Percentiles rank a stretch among this genome's conserved stretches.
Conservation (phyloP, 2,888 invertebrate species). For the Sesia bembeciformis region DNA sequence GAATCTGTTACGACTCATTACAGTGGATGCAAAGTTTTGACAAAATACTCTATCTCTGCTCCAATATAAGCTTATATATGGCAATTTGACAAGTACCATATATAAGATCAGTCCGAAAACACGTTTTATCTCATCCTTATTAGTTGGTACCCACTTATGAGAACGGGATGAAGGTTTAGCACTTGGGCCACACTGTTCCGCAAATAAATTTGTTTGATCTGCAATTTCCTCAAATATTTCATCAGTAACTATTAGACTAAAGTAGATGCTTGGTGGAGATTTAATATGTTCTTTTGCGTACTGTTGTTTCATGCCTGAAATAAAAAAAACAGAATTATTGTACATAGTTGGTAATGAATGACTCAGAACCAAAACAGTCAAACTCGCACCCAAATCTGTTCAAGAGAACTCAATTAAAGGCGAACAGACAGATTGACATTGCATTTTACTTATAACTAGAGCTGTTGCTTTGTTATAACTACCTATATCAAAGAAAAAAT, state of each 20-base stretch:
- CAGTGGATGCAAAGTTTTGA: slow-evolving; percentile 10
- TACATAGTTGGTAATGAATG: no score
- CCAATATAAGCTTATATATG: slow-evolving; percentile 13
- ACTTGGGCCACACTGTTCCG: slow-evolving; percentile 2
- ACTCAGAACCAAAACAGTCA: no score
- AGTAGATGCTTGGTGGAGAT: slow-evolving; percentile 5
- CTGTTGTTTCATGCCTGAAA: slow-evolving; percentile 5
- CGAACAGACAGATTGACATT: no score
- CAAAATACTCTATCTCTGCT: slow-evolving; percentile 11
- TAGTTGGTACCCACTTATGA: slow-evolving; percentile 12
- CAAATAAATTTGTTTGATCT: slow-evolving; percentile 10
- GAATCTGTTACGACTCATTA: slow-evolving; percentile 14
- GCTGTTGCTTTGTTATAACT: no score
- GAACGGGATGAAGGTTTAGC: slow-evolving; percentile 6
- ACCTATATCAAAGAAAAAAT: no score
- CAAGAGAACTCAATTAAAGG: no score
- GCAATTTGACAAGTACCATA: slow-evolving; percentile 18
- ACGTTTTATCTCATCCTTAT: slow-evolving; percentile 10
- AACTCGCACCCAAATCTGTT: no score
- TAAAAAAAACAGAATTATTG: no score
- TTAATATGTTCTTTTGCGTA: slow-evolving; percentile 1
- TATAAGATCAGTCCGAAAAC: slow-evolving; percentile 14
- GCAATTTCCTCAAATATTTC: slow-evolving; percentile 7
- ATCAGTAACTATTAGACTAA: slow-evolving; percentile 6
- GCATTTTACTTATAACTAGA: no score